A percentile compares a stretch with the other conserved stretches of the same genome.
Evolutionary conservation across 2,113 vertebrate genomes (phyloP).

Genomic region (Psophia crepitans): DNA sequence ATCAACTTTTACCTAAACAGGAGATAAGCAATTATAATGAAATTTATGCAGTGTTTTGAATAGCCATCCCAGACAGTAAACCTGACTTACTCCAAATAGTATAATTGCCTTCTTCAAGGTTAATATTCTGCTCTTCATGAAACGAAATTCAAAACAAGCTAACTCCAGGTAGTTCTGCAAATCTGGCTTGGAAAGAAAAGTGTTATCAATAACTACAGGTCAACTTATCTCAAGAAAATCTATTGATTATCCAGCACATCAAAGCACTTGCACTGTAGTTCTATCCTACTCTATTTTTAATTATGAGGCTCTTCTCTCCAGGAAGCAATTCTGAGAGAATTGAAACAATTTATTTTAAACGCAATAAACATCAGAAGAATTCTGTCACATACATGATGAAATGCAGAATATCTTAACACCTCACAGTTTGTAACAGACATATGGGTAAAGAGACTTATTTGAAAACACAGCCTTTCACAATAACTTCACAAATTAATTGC

Average conservation of each 20-base stretch:
- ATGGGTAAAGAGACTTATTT: background rate
- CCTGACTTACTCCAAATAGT: conserved; percentile 40
- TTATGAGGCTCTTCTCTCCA: conserved; percentile 55
- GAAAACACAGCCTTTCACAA: background rate
- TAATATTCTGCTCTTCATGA: conserved; percentile 53
- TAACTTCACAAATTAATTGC: background rate
- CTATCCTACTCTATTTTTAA: conserved; percentile 47
- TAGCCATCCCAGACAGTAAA: conserved; percentile 45
- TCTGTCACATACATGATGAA: background rate
- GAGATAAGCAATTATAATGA: conserved; percentile 40
- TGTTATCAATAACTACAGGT: conserved; percentile 17
- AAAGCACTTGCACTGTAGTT: conserved; percentile 58
- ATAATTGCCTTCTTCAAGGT: conserved; percentile 52
- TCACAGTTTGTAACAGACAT: background rate
- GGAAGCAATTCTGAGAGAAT: conserved; percentile 49
- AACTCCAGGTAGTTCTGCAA: conserved; percentile 48
- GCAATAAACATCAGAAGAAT: conserved; percentile 43
- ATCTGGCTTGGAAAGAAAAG: conserved; percentile 32
- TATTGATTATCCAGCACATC: conserved; percentile 32
- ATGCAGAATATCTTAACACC: background rate
- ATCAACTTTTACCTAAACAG: conserved; percentile 45
- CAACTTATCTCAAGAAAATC: conserved; percentile 58
- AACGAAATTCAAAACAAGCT: conserved; percentile 27
- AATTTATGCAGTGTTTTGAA: conserved; percentile 51
- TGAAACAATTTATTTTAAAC: conserved; percentile 63